Conservation (phyloP, 2,113 vertebrate genomes). For the Galbula dea region DNA sequence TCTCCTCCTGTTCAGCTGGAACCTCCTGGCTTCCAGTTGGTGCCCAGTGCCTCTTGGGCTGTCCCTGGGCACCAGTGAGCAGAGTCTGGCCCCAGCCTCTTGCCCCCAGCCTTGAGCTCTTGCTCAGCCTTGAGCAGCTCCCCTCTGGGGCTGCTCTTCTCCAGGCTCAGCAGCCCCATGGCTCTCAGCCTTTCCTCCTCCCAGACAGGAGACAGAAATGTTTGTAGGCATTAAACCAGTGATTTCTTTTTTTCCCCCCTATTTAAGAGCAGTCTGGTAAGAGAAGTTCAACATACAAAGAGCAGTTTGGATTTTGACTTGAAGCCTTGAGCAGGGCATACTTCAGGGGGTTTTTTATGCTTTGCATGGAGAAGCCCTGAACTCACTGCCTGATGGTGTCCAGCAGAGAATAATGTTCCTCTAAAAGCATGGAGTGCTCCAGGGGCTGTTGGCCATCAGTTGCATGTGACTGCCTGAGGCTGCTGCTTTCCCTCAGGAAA, state of each 20-base stretch:
- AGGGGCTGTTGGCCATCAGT: neutral
- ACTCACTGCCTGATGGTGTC: neutral
- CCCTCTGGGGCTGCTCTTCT: no score
- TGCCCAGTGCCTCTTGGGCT: no score
- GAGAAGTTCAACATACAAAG: neutral
- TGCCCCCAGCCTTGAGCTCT: no score
- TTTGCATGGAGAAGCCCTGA: neutral
- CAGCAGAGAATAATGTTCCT: neutral
- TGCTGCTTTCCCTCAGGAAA: neutral
- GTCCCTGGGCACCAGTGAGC: no score
- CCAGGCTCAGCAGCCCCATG: no score
- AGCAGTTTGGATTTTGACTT: neutral
- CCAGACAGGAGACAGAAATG: neutral
- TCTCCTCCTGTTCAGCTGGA: no score
- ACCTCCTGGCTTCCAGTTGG: no score
- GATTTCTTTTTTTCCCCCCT: neutral
- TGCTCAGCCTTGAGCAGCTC: no score
- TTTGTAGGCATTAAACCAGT: neutral
- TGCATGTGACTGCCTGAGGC: rapidly evolving
- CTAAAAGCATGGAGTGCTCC: neutral
- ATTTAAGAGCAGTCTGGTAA: neutral
- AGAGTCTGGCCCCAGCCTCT: no score
- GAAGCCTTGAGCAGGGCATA: neutral
- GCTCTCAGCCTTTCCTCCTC: no score
- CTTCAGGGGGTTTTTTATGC: neutral